Evolutionary conservation across 2,113 vertebrate species (phyloP), one percentile per base, ranked within the genome.

Genomic region (Psilopsiagon aymara): DNA sequence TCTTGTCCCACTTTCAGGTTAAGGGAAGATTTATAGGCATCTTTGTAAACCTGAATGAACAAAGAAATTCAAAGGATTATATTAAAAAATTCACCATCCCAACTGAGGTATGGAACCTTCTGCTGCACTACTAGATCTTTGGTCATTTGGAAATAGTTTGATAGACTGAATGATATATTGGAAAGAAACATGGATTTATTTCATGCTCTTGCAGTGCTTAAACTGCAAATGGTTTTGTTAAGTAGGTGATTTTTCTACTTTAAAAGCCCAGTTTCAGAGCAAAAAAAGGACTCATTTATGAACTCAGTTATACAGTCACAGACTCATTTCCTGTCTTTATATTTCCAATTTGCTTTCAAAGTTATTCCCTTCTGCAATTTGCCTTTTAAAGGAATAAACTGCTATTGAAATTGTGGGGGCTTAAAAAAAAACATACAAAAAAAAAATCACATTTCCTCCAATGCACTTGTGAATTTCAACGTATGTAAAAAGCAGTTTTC

Each of bases 261-360:
- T 96, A 95, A 97, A 95, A 95, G 90, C 94, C 94, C 93, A 96
- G 95, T 94, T 95, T 97, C 96, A 97, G 97, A 96, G 68, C 93
- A 96, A 97, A 96, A 96, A 95, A 95, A 93, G 74, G 84, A 93
- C 60, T 92, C 94, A 96, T 96, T 97, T 97, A 97, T 97, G 95
- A 97, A 97, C 93, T 94, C 92, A 84, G 95, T 92, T 93, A 96
- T 97, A 93, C 88, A 96, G 95, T 92, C 94, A 95, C 95, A 97
- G 88, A 97, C 92, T 97, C 94, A 97, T 97, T 97, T 97, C 97
- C 96, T 97, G 95, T 97, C 96, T 95, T 97, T 97, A 96, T 97
- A 96, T 95, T 96, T 97, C 93, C 93, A 97, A 90, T 96, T 97
- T 97, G 93, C 90, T 94, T 97, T 97, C 93, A 96, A 95, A 97